phyloP scores from a whole-genome alignment of 2,888 invertebrate species.

The Rhagonycha fulva region DNA sequence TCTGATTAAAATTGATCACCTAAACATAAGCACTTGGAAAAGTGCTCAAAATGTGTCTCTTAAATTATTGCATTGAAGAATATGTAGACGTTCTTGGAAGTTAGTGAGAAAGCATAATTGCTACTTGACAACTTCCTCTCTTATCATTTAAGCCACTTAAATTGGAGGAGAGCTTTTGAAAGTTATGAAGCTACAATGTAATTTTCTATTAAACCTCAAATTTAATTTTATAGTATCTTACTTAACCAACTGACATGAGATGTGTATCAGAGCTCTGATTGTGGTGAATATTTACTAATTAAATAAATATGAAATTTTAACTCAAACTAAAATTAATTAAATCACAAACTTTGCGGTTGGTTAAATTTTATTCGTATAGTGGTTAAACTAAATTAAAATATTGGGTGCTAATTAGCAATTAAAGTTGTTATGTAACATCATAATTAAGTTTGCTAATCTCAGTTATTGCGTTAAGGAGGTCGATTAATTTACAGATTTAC shows the following conservation, averaged over 20 bases:
- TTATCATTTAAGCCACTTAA: neutral
- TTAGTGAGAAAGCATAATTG: neutral
- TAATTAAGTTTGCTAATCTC: neutral
- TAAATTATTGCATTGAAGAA: neutral
- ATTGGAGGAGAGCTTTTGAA: neutral
- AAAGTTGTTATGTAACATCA: neutral
- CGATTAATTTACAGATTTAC: neutral
- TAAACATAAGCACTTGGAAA: neutral
- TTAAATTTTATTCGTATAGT: neutral
- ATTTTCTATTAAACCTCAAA: neutral
- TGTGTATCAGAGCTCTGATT: neutral
- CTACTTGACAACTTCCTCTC: neutral
- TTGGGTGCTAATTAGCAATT: neutral
- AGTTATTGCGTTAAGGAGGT: neutral
- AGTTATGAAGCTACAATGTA: neutral
- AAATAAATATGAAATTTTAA: neutral
- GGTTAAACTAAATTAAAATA: neutral
- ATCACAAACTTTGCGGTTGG: neutral
- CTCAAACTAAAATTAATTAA: neutral
- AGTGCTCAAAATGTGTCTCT: neutral
- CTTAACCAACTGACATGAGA: neutral
- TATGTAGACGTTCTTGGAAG: neutral
- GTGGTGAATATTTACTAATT: constrained; percentile 1
- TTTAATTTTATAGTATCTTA: neutral
- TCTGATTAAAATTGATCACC: no score